These are phyloP conservation scores for Acronicta leporina DNA, from an alignment of 2,888 invertebrate species.

Conservation along the genomic window DNA sequence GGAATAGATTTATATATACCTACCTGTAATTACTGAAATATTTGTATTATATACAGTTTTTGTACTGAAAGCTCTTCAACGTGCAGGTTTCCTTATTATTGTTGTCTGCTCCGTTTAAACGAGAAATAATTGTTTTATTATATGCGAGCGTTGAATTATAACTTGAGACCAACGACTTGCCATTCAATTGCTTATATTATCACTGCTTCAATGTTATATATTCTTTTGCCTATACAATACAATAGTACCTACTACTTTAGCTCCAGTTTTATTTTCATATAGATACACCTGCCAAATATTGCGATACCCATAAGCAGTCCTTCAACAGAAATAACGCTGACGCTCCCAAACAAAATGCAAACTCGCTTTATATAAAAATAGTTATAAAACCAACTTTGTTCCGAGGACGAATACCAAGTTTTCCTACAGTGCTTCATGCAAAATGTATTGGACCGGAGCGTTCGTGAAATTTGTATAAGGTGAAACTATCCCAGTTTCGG, in stretches of 20 bases:
- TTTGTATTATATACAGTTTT: too few relatives aligned
- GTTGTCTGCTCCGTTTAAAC: too few relatives aligned
- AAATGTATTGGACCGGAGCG: conserved; percentile 77
- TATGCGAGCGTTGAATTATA: too few relatives aligned
- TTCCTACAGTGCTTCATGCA: conserved; percentile 76
- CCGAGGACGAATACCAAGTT: conserved; percentile 61
- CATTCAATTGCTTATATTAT: too few relatives aligned
- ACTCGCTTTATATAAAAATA: conserved; percentile 62
- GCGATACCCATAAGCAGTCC: conserved; percentile 5
- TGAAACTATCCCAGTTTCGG: conserved; percentile 71
- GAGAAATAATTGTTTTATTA: too few relatives aligned
- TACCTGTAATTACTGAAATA: too few relatives aligned
- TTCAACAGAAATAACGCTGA: conserved; percentile 34
- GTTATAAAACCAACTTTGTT: conserved; percentile 66
- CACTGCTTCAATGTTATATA: neutral
- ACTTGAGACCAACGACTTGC: too few relatives aligned
- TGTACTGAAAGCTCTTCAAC: too few relatives aligned
- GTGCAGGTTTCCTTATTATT: too few relatives aligned
- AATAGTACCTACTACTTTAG: neutral
- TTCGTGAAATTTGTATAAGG: conserved; percentile 76
- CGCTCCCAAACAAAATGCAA: conserved; percentile 39
- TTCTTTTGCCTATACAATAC: neutral
- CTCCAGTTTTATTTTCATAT: neutral
- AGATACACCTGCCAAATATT: conserved; percentile 35
- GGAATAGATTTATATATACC: too few relatives aligned